A percentile compares a stretch with the other conserved stretches of the same genome.
Conservation (phyloP, 1,140 invertebrate species). For the Saccostrea cuccullata region DNA sequence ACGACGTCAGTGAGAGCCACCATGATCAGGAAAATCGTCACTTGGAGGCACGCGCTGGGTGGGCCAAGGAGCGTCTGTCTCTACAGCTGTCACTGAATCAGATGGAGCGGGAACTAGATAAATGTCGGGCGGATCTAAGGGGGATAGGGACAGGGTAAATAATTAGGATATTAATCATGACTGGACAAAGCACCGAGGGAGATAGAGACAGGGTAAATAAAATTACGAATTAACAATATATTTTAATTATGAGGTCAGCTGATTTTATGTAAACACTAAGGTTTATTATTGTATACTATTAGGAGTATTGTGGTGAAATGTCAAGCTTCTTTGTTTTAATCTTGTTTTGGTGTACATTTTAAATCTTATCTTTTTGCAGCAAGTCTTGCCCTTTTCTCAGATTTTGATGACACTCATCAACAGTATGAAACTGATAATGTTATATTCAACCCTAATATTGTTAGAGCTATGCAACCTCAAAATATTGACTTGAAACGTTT, state of each 20-base stretch:
- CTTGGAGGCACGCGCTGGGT: conserved; percentile 70
- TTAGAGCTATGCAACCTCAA: too few species aligned
- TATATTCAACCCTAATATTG: too few species aligned
- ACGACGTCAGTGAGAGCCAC: not conserved
- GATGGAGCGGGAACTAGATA: conserved; percentile 70
- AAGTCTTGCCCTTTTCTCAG: too few species aligned
- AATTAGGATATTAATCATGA: too few species aligned
- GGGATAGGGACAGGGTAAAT: conserved; percentile 62
- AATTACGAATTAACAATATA: too few species aligned
- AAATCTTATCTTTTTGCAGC: too few species aligned
- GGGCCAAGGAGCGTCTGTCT: conserved; percentile 75
- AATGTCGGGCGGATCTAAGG: conserved; percentile 68
- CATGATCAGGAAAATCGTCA: conserved; percentile 48
- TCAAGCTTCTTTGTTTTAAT: not conserved
- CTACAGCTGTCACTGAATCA: conserved; percentile 73
- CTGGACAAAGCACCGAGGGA: conserved; percentile 56
- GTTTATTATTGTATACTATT: too few species aligned
- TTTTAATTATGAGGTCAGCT: too few species aligned
- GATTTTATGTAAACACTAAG: too few species aligned
- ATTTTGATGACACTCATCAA: not conserved
- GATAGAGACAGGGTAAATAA: conserved; percentile 45
- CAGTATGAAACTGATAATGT: not conserved
- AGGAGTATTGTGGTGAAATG: too few species aligned
- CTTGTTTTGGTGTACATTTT: not conserved
- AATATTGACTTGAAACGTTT: too few species aligned